Percentiles rank a stretch among this genome's conserved stretches.
Evolutionary conservation across 1,140 invertebrate species (phyloP).

Genomic region (Tribolium castaneum): DNA sequence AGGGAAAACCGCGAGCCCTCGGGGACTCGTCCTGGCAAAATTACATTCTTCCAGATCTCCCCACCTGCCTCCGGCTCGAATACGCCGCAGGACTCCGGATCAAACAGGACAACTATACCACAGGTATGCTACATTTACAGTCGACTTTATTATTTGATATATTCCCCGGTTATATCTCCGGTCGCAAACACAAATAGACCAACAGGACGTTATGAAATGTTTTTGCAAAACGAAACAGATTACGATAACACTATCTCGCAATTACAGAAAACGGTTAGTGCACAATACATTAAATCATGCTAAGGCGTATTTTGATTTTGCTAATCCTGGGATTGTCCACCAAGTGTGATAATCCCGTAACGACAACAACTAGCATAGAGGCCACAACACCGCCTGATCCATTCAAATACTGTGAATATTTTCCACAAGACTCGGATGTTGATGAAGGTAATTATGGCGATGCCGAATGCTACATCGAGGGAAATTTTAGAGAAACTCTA

Average conservation of each 20-base stretch:
- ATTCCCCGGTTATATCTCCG: conserved; percentile 13
- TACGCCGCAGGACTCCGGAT: conserved; percentile 38
- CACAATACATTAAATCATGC: no score
- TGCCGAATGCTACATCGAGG: not conserved
- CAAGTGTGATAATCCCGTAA: not conserved
- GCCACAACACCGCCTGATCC: not conserved
- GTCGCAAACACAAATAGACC: conserved; percentile 14
- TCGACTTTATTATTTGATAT: conserved; percentile 36
- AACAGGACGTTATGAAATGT: not conserved
- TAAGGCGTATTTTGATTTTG: no score
- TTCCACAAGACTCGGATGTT: not conserved
- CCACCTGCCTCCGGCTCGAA: conserved; percentile 47
- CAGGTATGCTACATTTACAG: conserved; percentile 36
- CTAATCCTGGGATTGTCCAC: no score
- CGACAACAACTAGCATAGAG: not conserved
- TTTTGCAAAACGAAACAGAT: not conserved
- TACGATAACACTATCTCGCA: no score
- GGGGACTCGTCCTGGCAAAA: conserved; percentile 62
- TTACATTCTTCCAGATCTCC: conserved; percentile 62
- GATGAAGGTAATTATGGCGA: not conserved
- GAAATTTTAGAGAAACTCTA: not conserved
- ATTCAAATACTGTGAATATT: not conserved
- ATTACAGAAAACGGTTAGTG: no score
- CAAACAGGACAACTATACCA: conserved; percentile 38
- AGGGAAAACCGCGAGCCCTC: conserved; percentile 60